Percentiles rank a stretch among this genome's conserved stretches.
phyloP scores from a whole-genome alignment of 1,140 invertebrate genomes.

The Ylistrum balloti region DNA sequence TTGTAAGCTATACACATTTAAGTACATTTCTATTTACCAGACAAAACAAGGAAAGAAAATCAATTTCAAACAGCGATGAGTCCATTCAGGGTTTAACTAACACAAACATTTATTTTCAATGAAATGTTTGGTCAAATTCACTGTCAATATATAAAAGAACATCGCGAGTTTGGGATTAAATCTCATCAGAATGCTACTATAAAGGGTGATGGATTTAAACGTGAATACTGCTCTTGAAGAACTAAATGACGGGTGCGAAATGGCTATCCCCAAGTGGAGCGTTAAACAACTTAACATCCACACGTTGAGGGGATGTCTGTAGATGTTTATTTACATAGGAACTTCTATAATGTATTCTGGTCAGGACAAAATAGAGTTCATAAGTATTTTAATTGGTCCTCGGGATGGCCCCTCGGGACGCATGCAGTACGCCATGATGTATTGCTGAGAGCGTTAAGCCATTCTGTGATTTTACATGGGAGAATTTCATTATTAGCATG shows the following conservation, averaged over 20 bases:
- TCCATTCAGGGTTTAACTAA: slow-evolving; percentile 20
- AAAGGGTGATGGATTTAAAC: background rate
- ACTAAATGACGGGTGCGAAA: background rate
- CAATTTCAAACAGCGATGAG: slow-evolving; percentile 38
- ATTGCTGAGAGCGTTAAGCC: background rate
- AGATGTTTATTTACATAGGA: slow-evolving; percentile 10
- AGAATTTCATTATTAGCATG: background rate
- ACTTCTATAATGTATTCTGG: background rate
- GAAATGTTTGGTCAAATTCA: slow-evolving; percentile 29
- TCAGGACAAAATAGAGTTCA: background rate
- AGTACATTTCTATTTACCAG: background rate
- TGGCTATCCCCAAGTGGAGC: background rate
- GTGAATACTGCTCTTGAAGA: background rate
- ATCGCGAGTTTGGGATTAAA: background rate
- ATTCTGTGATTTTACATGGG: background rate
- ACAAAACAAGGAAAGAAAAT: slow-evolving; percentile 35
- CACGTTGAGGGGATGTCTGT: background rate
- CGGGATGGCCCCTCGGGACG: slow-evolving; percentile 9
- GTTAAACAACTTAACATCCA: background rate
- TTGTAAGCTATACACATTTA: background rate
- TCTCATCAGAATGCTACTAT: background rate
- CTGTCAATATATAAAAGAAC: slow-evolving; percentile 34
- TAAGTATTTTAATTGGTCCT: slow-evolving; percentile 12
- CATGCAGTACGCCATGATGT: background rate
- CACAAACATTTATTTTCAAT: slow-evolving; percentile 40